A percentile compares a stretch with the other conserved stretches of the same genome.
phyloP scores from a whole-genome alignment of 2,797 vertebrate genomes.

The Muscicapa comitata region DNA sequence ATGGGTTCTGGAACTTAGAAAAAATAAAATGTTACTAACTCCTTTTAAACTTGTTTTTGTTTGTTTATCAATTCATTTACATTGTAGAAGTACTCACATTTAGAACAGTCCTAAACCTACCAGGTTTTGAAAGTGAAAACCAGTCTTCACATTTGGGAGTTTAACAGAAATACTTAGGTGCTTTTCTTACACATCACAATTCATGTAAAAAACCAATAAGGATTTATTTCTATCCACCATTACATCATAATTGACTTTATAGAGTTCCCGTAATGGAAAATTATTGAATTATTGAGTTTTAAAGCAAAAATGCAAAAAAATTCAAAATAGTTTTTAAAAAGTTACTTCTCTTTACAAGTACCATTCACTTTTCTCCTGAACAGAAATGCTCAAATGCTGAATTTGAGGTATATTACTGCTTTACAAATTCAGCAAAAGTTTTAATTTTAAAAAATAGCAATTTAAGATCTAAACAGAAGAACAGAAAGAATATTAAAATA shows the following conservation, averaged over 20 bases:
- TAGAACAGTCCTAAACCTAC: background rate
- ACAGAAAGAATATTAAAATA: background rate
- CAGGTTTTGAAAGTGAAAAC: background rate
- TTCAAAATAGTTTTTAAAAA: fast-evolving
- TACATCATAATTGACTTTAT: background rate
- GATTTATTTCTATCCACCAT: background rate
- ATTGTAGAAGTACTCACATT: background rate
- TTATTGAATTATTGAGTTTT: background rate
- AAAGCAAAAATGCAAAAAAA: background rate
- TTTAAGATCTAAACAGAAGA: background rate
- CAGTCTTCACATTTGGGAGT: background rate
- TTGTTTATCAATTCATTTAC: background rate
- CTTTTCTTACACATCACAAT: background rate
- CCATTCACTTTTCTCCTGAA: background rate
- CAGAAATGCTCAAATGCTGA: background rate
- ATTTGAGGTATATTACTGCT: background rate
- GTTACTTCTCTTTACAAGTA: background rate
- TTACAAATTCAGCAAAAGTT: background rate
- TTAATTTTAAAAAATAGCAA: background rate
- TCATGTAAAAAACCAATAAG: background rate
- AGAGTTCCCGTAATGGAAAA: background rate
- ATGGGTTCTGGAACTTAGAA: slow-evolving; percentile 82
- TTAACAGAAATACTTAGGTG: background rate
- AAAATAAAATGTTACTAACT: background rate
- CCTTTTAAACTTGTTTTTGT: background rate